These are phyloP conservation scores for Porites cylindrica DNA, from an alignment of 92 coral and sea anemone genomes.

Conservation along the genomic window DNA sequence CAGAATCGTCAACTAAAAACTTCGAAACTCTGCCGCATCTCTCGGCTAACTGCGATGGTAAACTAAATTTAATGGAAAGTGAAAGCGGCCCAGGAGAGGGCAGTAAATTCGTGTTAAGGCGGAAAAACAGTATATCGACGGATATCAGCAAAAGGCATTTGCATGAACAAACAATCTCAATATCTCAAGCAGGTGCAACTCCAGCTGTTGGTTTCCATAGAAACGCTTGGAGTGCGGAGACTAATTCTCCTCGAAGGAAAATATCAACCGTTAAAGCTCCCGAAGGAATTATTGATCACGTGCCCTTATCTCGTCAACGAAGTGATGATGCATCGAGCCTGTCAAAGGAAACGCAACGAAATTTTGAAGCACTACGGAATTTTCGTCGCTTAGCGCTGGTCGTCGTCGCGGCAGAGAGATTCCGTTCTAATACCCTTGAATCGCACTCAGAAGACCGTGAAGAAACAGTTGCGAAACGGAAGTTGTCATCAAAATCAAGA, in stretches of 20 bases:
- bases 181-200: constrained; percentile 4
- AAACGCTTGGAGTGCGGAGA: constrained; percentile 27
- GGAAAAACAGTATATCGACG: constrained; percentile 1
- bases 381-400: constrained; percentile 18
- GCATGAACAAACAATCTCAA: constrained; percentile 11
- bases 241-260: constrained; percentile 1
- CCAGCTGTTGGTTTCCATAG: not conserved
- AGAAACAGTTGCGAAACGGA: constrained; percentile 1
- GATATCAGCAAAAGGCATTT: constrained; percentile 8
- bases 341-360: not conserved
- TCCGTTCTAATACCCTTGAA: not conserved
- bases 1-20: not conserved
- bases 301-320: not conserved
- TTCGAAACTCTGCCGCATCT: not conserved
- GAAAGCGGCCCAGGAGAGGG: not conserved
- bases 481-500: constrained; percentile 23
- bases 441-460: not conserved
- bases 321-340: not conserved
- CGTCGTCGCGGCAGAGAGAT: constrained; percentile 17
- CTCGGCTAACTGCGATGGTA: not conserved
- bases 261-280: constrained; percentile 6
- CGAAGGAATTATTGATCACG: constrained; percentile 1
- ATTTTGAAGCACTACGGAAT: not conserved
- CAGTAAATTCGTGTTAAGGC: not conserved
- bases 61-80: not conserved